Evolutionary conservation across 2,888 invertebrate species (phyloP), one percentile per base, ranked within the genome.

Genomic region (Gari tellinella): DNA sequence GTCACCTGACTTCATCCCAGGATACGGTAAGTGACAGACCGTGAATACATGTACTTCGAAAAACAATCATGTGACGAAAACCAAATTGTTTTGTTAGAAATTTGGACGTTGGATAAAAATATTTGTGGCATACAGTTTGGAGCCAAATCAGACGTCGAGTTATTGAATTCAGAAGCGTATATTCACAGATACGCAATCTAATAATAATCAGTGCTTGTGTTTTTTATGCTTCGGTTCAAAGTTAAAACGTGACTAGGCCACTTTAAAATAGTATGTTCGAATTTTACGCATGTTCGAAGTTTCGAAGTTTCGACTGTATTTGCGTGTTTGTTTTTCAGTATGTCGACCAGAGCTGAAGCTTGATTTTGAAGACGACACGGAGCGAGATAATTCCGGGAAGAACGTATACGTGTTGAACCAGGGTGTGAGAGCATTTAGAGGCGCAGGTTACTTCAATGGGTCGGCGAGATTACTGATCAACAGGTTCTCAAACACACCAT

Each of bases 391-490:
- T 5, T 86, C 86, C 5, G 80, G 81, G 4, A 81, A 77, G n/a
- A 57, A 80, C 23, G 73, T 83, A 0, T 72, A 68, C 41, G 56
- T 80, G 2, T 46, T 64, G 25, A 85, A 82, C 58, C 82, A 87
- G 48, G 83, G 83, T 31, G 87, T 88, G 17, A 41, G n/a, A 21
- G 31, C 63, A 7, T 58, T 53, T 15, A 58, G 78, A 15, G 84
- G 83, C 8, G 65, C 68, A 2, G 88, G 81, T 8, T 77, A 82
- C 31, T 88, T 88, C 46, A 77, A 87, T 67, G 88, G 88, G 19
- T 78, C 75, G 10, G 72, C 83, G 21, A 57, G 82, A 48, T 64
- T 88, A 4, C 62, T 85, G 2, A 84, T 88, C 5, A 86, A 85
- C 14, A 67, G 85, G 15, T 88, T 87, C 53, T 80, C 87, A 19